Base-by-base conservation (phyloP, 2,888 invertebrate species). In the Gonocerus acuteangulatus region DNA sequence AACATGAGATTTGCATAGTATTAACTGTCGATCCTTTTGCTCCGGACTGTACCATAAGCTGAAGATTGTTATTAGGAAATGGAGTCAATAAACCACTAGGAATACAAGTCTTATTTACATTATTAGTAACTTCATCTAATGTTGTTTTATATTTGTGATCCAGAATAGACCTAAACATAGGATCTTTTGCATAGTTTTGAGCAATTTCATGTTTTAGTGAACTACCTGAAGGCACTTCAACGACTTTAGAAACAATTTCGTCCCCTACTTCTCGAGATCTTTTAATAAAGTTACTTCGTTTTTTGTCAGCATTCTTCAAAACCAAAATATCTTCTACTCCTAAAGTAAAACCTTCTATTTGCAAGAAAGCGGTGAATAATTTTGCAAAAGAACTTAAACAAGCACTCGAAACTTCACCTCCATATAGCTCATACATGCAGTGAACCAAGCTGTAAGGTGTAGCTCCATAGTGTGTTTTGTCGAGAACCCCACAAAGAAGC, bases 1-100 rank as follows among this genome's bases (percentile, higher is more conserved):
- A 78, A 74, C 95, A 95, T 0, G 97, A 97, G 71, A 99, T 99
- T 77, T 99, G 95, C 90, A 95, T 93, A 69, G 93, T 90, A 73
- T 97, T 97, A 0, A 96, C 97, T 59, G 89, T 87, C 0, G 95
- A 93, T n/a, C 70, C 99, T 75, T 99, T 99, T 0, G 99, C 99
- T 64, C 99, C 99, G 16, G 97, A 95, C 70, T 92, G 85, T 0
- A 99, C 95, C 96, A 99, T 97, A 68, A 99, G 75, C 73, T 97
- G 96, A n/a, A 99, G 80, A 76, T 95, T 95, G 74, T 99, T 99
- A 16, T 83, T 76, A 0, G 99, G 97, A 72, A 99, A 99, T 69
- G 86, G 83, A 65, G 86, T 84, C 6, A 92, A 75, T 44, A 99
- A 78, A 1, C 96, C 96, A 62, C 80, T 80, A 0, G 91, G 88